Percentiles rank a stretch among this genome's conserved stretches.
Conservation (phyloP, 2,888 invertebrate species). For the Epinotia bilunana region DNA sequence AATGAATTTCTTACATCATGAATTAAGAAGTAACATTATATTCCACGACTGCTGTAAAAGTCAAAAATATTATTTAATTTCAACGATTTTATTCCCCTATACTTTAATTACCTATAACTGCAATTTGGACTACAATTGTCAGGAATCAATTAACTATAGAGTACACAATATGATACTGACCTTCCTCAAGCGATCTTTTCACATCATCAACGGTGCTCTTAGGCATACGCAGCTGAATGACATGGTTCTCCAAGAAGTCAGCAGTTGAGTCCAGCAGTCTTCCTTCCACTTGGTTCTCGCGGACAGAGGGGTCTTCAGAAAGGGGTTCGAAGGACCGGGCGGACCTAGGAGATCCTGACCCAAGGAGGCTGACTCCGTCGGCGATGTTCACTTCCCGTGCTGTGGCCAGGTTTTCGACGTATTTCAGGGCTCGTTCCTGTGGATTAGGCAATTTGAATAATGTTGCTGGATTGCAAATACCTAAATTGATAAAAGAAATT, state of each 20-base stretch:
- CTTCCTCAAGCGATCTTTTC: conserved; percentile 92
- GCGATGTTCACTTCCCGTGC: conserved; percentile 83
- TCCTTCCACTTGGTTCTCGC: conserved; percentile 89
- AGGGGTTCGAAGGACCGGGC: conserved; percentile 86
- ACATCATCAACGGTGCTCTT: conserved; percentile 89
- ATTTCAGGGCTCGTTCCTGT: conserved; percentile 89
- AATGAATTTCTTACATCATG: neutral
- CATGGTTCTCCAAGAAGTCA: conserved; percentile 91
- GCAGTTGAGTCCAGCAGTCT: conserved; percentile 90
- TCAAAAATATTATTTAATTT: neutral
- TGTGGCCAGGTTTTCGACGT: conserved; percentile 84
- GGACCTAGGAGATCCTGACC: conserved; percentile 81
- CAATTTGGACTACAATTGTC: neutral
- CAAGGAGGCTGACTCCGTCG: conserved; percentile 85
- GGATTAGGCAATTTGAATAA: conserved; percentile 48
- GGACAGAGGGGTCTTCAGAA: conserved; percentile 88
- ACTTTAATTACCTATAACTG: neutral
- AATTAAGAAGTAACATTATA: neutral
- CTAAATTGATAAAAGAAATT: no score
- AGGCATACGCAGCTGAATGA: conserved; percentile 91
- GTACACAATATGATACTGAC: conserved; percentile 74
- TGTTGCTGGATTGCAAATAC: neutral
- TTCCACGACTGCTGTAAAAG: neutral
- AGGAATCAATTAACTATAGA: neutral
- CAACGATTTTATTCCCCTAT: neutral